Percentiles rank a stretch among this genome's conserved stretches.
phyloP scores from a whole-genome alignment of 2,113 vertebrate genomes.

The Austrofundulus limnaeus region DNA sequence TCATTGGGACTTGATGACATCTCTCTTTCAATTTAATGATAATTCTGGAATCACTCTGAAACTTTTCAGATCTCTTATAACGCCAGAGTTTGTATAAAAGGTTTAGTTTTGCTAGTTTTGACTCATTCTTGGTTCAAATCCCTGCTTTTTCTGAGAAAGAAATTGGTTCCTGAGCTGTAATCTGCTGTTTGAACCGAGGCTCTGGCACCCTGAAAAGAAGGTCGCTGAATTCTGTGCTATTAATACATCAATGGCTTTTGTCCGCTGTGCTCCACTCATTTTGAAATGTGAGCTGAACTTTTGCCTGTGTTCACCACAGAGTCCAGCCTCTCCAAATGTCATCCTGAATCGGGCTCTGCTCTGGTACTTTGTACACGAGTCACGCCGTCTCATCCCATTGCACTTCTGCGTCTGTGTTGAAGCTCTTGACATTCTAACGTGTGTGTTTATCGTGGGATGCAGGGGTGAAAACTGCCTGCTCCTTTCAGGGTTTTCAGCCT shows the following conservation, averaged over 20 bases:
- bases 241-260: slow-evolving; percentile 36
- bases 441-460: slow-evolving; percentile 35
- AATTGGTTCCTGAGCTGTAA: background rate
- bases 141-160: background rate
- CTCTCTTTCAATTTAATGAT: too few species aligned
- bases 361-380: slow-evolving; percentile 53
- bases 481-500: slow-evolving; percentile 24
- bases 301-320: slow-evolving; percentile 43
- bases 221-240: slow-evolving; percentile 32
- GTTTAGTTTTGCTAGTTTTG: background rate
- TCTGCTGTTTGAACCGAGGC: background rate
- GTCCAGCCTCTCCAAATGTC: slow-evolving; percentile 55
- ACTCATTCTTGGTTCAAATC: background rate
- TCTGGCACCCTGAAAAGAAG: slow-evolving; percentile 20
- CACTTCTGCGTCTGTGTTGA: slow-evolving; percentile 25
- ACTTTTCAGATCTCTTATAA: background rate
- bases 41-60: too few species aligned
- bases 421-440: slow-evolving; percentile 58
- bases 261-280: slow-evolving; percentile 41
- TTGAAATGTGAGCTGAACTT: slow-evolving; percentile 42
- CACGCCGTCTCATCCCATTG: slow-evolving; percentile 54
- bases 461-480: slow-evolving; percentile 17
- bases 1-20: background rate
- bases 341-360: slow-evolving; percentile 56
- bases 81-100: background rate